Percentiles rank a stretch among this genome's conserved stretches.
These are phyloP conservation scores for Radopholus similis DNA, from an alignment of 1,140 invertebrate species.

Conservation along the genomic window DNA sequence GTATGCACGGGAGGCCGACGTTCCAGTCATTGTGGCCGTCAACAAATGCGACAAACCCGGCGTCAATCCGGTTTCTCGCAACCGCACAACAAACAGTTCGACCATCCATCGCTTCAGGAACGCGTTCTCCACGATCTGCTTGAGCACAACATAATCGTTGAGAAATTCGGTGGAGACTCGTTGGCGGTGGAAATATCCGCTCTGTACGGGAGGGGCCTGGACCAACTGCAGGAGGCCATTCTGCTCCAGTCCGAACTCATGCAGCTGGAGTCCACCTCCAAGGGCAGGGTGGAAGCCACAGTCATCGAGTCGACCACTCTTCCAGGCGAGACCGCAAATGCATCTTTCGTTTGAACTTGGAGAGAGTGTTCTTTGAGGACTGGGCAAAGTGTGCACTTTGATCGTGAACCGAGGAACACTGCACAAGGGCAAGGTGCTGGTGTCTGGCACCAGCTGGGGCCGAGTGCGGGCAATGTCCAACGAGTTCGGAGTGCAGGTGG, in stretches of 20 bases:
- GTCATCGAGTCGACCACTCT: constrained; percentile 81
- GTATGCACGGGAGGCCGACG: constrained; percentile 63
- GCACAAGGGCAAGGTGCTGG: constrained; percentile 74
- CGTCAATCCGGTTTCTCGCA: constrained; percentile 67
- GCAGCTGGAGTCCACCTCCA: constrained; percentile 71
- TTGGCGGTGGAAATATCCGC: constrained; percentile 88
- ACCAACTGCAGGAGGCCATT: constrained; percentile 70
- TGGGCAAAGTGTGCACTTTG: constrained; percentile 78
- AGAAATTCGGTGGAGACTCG: constrained; percentile 84
- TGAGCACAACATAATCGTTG: constrained; percentile 74
- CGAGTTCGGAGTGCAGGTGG: constrained; percentile 70
- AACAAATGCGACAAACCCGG: constrained; percentile 94
- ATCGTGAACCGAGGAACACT: constrained; percentile 85
- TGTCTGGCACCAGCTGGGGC: constrained; percentile 70
- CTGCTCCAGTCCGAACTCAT: constrained; percentile 78
- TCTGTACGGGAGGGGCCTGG: constrained; percentile 63
- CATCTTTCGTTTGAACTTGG: constrained; percentile 8
- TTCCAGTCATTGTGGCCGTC: constrained; percentile 94
- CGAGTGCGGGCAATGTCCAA: constrained; percentile 76
- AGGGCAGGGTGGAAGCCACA: constrained; percentile 79
- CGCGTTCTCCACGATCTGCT: constrained; percentile 63
- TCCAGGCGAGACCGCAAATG: too few species aligned
- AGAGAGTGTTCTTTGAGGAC: constrained; percentile 33
- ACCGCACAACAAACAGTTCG: neutral
- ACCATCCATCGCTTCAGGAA: constrained; percentile 9